Evolutionary conservation across 1,140 invertebrate species (phyloP).

Genomic region (Drosophila albomicans): DNA sequence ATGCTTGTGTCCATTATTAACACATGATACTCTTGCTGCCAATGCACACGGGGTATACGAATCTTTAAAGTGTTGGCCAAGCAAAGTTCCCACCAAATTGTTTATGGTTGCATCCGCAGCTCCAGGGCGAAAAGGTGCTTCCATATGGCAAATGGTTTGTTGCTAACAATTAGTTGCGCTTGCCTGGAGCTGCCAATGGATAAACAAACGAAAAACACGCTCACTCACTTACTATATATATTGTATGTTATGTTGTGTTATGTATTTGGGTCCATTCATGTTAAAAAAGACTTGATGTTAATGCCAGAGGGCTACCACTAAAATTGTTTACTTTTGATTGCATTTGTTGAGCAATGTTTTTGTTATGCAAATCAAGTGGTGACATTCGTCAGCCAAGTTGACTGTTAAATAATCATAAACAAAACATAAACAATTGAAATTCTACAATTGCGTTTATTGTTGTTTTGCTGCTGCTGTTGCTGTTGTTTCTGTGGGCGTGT

Average conservation of each 20-base stretch:
- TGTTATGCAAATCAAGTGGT: constrained; percentile 74
- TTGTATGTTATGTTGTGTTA: not conserved
- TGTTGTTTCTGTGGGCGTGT: constrained; percentile 49
- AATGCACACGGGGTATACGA: not conserved
- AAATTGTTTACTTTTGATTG: constrained; percentile 17
- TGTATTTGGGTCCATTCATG: too few relatives aligned
- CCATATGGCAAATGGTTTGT: constrained; percentile 56
- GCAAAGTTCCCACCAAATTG: constrained; percentile 42
- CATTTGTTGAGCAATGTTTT: constrained; percentile 32
- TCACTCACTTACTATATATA: constrained; percentile 1
- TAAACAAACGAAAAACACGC: constrained; percentile 52
- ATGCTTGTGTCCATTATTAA: not conserved
- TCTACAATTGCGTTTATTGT: not conserved
- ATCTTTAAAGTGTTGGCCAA: constrained; percentile 7
- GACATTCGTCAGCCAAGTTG: constrained; percentile 38
- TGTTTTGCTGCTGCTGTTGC: not conserved
- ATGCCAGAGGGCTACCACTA: constrained; percentile 30
- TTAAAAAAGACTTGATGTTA: constrained; percentile 6
- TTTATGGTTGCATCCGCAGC: constrained; percentile 42
- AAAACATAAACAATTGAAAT: constrained; percentile 58
- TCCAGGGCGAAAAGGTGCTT: constrained; percentile 51
- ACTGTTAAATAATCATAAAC: constrained; percentile 35
- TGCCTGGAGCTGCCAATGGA: constrained; percentile 38
- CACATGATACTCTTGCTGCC: not conserved
- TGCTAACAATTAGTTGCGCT: constrained; percentile 59